These are phyloP conservation scores for Harpagus bidentatus DNA, from an alignment of 2,113 vertebrate species.

Conservation along the genomic window DNA sequence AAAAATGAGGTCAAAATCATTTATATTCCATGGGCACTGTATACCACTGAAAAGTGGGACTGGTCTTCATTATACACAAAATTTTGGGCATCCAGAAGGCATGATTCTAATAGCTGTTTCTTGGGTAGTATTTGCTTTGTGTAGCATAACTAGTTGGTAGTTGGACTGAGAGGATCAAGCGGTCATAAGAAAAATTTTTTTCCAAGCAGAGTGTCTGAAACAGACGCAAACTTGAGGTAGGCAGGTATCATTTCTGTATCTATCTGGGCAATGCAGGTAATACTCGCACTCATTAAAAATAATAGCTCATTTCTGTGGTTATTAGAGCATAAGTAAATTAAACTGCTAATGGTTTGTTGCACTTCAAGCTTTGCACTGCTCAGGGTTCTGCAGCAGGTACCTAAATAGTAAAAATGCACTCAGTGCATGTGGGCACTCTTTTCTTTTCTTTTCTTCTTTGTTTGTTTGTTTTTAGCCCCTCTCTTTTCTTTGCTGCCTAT, in stretches of 20 bases:
- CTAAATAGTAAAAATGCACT: not conserved
- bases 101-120: not conserved
- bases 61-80: not conserved
- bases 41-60: not conserved
- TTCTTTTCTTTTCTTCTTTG: not conserved
- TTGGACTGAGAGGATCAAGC: not conserved
- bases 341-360: conserved; percentile 34
- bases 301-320: conserved; percentile 60
- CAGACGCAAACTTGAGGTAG: not conserved
- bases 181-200: not conserved
- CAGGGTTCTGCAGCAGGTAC: not conserved
- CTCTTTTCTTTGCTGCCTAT: not conserved
- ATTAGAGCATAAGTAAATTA: conserved; percentile 55
- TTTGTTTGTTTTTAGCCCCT: not conserved
- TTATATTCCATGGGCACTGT: not conserved
- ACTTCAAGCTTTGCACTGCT: not conserved
- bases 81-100: not conserved
- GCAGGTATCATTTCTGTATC: not conserved
- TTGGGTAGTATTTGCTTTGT: not conserved
- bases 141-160: not conserved
- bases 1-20: not conserved
- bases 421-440: not conserved
- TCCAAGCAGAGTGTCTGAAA: not conserved
- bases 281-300: conserved; percentile 52
- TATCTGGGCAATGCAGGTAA: conserved; percentile 12